phyloP scores from a whole-genome alignment of 2,113 vertebrate genomes.

The Pseudorectes ferrugineus region DNA sequence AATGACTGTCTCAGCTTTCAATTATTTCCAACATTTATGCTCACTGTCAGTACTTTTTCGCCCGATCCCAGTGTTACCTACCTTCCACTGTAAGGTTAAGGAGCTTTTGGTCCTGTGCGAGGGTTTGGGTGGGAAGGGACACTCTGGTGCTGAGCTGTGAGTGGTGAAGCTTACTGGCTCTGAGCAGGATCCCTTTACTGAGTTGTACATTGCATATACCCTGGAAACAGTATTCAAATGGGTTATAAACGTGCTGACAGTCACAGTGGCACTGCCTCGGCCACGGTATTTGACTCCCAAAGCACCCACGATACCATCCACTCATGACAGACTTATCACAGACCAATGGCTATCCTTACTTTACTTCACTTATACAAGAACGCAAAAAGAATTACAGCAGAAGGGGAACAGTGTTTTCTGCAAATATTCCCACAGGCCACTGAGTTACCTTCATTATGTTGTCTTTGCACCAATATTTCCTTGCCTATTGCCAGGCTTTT shows the following conservation, averaged over 20 bases:
- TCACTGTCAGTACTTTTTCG: background rate
- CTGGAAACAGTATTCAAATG: constrained; percentile 56
- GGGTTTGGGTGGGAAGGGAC: constrained; percentile 87
- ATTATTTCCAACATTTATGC: background rate
- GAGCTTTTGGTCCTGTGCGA: constrained; percentile 91
- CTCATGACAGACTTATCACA: background rate
- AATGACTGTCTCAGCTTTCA: background rate
- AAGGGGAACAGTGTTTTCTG: background rate
- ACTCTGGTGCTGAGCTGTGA: constrained; percentile 88
- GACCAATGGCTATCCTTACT: background rate
- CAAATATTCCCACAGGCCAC: background rate
- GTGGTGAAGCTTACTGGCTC: constrained; percentile 90
- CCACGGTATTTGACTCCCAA: background rate
- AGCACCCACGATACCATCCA: fast-evolving
- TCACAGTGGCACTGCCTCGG: background rate
- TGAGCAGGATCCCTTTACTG: constrained; percentile 87
- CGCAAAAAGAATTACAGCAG: background rate
- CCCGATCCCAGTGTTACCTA: constrained; percentile 40
- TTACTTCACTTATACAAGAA: background rate
- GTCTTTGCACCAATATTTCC: background rate
- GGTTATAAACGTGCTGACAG: background rate
- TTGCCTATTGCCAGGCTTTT: background rate
- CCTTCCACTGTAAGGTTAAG: constrained; percentile 96
- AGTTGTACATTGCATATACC: constrained; percentile 87
- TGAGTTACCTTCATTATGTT: background rate